Evolutionary conservation across 1,140 invertebrate species (phyloP).

Genomic region (Diuraphis noxia): DNA sequence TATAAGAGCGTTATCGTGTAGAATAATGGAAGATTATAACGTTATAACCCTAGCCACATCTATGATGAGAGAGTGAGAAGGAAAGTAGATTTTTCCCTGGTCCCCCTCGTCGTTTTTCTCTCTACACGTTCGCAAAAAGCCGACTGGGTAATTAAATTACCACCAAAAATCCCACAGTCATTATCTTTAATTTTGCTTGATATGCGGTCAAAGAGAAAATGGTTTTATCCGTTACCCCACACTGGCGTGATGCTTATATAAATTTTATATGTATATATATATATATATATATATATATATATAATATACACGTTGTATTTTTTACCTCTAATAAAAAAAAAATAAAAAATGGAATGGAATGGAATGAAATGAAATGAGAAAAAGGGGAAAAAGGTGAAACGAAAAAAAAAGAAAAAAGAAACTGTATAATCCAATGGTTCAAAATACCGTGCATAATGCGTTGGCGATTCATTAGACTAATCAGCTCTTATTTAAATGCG

Average conservation of each 20-base stretch:
- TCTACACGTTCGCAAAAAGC: conserved; percentile 34
- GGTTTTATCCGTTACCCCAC: neutral
- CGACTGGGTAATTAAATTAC: conserved; percentile 51
- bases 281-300: neutral
- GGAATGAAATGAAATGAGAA: neutral
- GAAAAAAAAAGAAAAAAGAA: neutral
- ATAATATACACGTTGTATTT: neutral
- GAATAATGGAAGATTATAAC: conserved; percentile 30
- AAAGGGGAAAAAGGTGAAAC: conserved; percentile 3
- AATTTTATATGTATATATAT: no score
- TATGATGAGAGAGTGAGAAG: neutral
- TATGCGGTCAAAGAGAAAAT: conserved; percentile 49
- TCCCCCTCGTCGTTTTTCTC: conserved; percentile 18
- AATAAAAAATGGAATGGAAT: neutral
- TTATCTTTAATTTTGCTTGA: conserved; percentile 49
- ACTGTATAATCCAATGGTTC: conserved; percentile 12
- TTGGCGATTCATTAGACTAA: conserved; percentile 21
- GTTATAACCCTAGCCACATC: neutral
- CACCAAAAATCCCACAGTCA: conserved; percentile 38
- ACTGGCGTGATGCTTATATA: neutral
- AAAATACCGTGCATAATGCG: neutral
- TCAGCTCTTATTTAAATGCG: conserved; percentile 38
- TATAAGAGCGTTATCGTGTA: conserved; percentile 49
- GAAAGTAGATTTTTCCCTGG: neutral
- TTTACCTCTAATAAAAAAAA: neutral